phyloP scores from a whole-genome alignment of 2,797 vertebrate genomes.

The Pterois miles region DNA sequence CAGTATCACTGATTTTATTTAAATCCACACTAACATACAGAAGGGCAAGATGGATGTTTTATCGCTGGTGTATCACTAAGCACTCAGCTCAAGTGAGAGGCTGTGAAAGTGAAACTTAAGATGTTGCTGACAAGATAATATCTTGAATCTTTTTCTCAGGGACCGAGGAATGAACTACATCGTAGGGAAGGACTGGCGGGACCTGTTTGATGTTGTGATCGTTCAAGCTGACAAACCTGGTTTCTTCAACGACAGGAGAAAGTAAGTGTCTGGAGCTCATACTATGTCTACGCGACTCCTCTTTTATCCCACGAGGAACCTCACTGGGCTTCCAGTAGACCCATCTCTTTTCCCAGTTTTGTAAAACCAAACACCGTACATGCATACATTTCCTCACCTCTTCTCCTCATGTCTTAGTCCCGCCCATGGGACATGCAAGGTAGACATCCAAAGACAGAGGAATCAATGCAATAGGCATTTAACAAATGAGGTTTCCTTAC shows the following conservation, averaged over 20 bases:
- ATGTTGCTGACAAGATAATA: constrained; percentile 10
- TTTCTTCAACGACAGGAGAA: constrained; percentile 97
- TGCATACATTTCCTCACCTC: no score
- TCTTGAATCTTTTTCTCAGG: constrained; percentile 71
- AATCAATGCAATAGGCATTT: no score
- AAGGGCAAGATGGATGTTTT: background rate
- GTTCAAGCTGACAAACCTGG: constrained; percentile 97
- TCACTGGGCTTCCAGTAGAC: background rate
- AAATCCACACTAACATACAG: background rate
- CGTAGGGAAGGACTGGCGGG: constrained; percentile 96
- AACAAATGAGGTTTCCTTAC: no score
- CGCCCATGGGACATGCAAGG: no score
- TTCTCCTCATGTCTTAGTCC: background rate
- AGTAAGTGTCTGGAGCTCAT: constrained; percentile 79
- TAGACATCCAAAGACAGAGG: no score
- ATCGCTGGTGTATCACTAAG: background rate
- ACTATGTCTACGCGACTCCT: background rate
- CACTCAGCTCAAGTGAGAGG: background rate
- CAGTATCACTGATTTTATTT: background rate
- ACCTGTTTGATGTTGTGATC: constrained; percentile 97
- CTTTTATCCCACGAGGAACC: background rate
- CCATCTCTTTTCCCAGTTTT: no score
- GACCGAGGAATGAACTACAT: constrained; percentile 97
- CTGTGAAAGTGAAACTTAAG: constrained; percentile 11
- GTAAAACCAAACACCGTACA: no score